Evolutionary conservation across 2,113 vertebrate species (phyloP).

Genomic region (Chlorocebus sabaeus): DNA sequence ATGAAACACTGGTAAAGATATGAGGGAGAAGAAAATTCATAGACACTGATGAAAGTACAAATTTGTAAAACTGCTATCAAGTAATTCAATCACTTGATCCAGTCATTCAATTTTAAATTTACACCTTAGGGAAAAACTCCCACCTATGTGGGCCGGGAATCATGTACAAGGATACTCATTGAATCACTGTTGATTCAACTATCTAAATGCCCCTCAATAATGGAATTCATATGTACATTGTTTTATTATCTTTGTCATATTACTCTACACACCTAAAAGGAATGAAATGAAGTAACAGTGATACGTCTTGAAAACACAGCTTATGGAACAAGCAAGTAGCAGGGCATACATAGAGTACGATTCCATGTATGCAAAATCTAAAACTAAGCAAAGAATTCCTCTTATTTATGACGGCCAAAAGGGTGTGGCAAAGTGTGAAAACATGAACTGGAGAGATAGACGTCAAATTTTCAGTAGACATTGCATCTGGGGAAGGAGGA

Average conservation of each 20-base stretch:
- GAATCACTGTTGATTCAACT: neutral
- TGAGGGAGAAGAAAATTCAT: neutral
- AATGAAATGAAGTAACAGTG: neutral
- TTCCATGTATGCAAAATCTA: neutral
- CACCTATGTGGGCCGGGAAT: neutral
- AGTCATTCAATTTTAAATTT: neutral
- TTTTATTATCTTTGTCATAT: neutral
- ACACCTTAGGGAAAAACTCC: neutral
- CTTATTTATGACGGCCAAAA: neutral
- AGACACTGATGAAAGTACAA: neutral
- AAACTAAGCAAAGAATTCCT: neutral
- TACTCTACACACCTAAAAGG: neutral
- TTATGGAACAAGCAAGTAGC: neutral
- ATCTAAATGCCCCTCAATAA: neutral
- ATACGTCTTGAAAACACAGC: neutral
- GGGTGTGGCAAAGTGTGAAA: neutral
- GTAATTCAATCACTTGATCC: too few relatives aligned
- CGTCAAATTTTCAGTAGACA: neutral
- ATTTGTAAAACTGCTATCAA: neutral
- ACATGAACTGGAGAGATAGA: neutral
- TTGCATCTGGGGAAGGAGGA: too few relatives aligned
- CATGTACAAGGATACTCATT: neutral
- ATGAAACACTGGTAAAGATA: neutral
- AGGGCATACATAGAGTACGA: too few relatives aligned
- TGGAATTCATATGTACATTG: too few relatives aligned